These are phyloP conservation scores for Melangyna quadrimaculata DNA, from an alignment of 2,888 invertebrate genomes.

Conservation along the genomic window DNA sequence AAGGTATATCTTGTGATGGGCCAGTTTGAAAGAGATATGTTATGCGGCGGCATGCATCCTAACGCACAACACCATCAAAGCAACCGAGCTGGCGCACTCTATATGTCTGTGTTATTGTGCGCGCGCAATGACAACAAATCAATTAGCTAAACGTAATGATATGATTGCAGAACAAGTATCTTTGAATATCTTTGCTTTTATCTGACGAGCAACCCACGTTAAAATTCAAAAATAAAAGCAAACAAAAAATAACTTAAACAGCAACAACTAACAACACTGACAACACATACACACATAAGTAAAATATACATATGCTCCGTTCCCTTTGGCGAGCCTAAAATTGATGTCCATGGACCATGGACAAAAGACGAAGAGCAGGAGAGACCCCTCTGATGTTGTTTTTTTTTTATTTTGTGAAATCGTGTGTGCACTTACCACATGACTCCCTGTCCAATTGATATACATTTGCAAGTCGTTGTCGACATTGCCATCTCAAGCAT, in stretches of 20 bases:
- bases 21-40: not conserved
- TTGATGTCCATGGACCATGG: slow-evolving; percentile 59
- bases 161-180: slow-evolving; percentile 60
- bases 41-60: not conserved
- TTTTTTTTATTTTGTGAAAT: slow-evolving; percentile 11
- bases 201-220: slow-evolving; percentile 47
- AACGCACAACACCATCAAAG: slow-evolving; percentile 52
- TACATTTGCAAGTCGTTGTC: slow-evolving; percentile 54
- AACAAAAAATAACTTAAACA: not conserved
- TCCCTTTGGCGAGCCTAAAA: slow-evolving; percentile 59
- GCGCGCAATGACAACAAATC: slow-evolving; percentile 68
- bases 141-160: slow-evolving; percentile 72
- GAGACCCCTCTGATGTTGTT: slow-evolving; percentile 17
- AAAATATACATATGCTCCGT: not conserved
- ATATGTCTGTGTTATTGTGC: slow-evolving; percentile 31
- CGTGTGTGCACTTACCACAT: slow-evolving; percentile 47
- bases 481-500: slow-evolving; percentile 50
- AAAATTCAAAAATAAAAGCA: slow-evolving; percentile 1
- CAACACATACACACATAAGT: not conserved
- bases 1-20: slow-evolving; percentile 3
- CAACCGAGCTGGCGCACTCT: slow-evolving; percentile 16
- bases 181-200: slow-evolving; percentile 24
- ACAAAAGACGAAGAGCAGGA: too few relatives aligned
- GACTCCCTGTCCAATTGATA: slow-evolving; percentile 69
- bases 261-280: not conserved